A percentile compares a stretch with the other conserved stretches of the same genome.
These are phyloP conservation scores for Ditylenchus weischeri DNA, from an alignment of 2,888 invertebrate genomes.

Conservation along the genomic window DNA sequence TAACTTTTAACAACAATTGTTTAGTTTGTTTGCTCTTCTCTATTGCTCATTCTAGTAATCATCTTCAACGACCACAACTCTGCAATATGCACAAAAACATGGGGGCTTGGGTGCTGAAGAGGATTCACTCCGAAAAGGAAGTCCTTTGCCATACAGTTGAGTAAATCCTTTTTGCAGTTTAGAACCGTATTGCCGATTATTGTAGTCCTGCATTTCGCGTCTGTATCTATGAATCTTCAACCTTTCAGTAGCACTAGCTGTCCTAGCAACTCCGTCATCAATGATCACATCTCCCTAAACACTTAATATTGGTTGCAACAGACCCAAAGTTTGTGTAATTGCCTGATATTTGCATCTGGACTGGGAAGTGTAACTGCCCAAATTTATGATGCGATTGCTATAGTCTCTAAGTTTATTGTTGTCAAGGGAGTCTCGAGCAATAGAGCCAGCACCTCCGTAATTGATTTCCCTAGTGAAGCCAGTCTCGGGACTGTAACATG, in stretches of 20 bases:
- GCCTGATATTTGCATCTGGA: constrained; percentile 5
- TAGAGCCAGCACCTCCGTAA: background rate
- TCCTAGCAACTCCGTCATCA: constrained; percentile 5
- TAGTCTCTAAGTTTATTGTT: background rate
- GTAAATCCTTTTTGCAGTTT: background rate
- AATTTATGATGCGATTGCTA: too few species aligned
- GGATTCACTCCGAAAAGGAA: constrained; percentile 4
- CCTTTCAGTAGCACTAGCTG: background rate
- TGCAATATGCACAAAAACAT: constrained; percentile 5
- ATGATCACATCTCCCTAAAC: background rate
- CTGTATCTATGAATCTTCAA: background rate
- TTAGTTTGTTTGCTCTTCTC: too few species aligned
- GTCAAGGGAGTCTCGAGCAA: background rate
- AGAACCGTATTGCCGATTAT: background rate
- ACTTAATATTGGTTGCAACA: too few species aligned
- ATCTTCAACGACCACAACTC: constrained; percentile 7
- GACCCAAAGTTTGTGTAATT: background rate
- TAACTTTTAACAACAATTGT: too few species aligned
- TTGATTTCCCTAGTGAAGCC: background rate
- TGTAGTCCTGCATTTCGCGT: constrained; percentile 6
- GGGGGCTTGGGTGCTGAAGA: constrained; percentile 1
- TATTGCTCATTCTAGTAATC: background rate
- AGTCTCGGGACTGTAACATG: constrained; percentile 8
- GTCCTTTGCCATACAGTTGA: constrained; percentile 7
- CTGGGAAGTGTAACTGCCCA: constrained; percentile 4